Evolutionary conservation across 1,140 invertebrate genomes (phyloP).

Genomic region (Drosophila ercepeae): DNA sequence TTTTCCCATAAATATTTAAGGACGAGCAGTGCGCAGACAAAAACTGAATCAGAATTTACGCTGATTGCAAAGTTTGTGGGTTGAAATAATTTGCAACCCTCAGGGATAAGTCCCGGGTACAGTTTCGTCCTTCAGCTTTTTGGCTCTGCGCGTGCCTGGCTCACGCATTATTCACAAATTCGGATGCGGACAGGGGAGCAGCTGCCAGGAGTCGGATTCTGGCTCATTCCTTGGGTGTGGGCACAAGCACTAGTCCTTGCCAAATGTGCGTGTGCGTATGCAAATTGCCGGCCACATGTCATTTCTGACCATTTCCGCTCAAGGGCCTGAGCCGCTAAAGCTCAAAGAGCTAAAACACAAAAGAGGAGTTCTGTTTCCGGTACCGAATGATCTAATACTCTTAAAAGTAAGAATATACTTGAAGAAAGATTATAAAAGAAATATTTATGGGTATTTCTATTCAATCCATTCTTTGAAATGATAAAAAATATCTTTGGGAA

Average conservation of each 20-base stretch:
- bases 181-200: constrained; percentile 13
- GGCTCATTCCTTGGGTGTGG: constrained; percentile 9
- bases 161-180: constrained; percentile 61
- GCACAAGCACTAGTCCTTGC: constrained; percentile 34
- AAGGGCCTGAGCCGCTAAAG: constrained; percentile 21
- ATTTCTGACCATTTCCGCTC: constrained; percentile 76
- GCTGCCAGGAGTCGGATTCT: constrained; percentile 41
- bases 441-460: too few species aligned
- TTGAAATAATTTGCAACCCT: constrained; percentile 33
- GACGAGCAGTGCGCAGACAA: constrained; percentile 20
- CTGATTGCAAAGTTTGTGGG: constrained; percentile 57
- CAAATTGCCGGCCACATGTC: constrained; percentile 77
- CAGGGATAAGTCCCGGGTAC: constrained; percentile 36
- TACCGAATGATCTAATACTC: not conserved
- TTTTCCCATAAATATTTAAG: constrained; percentile 81
- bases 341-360: constrained; percentile 43
- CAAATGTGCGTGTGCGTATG: constrained; percentile 72
- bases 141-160: constrained; percentile 59
- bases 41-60: constrained; percentile 63
- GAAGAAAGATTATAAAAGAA: not conserved
- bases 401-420: not conserved
- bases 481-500: too few species aligned
- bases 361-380: not conserved
- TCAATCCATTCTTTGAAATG: too few species aligned
- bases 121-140: constrained; percentile 72